These are phyloP conservation scores for Microcebus murinus DNA, from an alignment of 2,113 vertebrate species.

Conservation along the genomic window DNA sequence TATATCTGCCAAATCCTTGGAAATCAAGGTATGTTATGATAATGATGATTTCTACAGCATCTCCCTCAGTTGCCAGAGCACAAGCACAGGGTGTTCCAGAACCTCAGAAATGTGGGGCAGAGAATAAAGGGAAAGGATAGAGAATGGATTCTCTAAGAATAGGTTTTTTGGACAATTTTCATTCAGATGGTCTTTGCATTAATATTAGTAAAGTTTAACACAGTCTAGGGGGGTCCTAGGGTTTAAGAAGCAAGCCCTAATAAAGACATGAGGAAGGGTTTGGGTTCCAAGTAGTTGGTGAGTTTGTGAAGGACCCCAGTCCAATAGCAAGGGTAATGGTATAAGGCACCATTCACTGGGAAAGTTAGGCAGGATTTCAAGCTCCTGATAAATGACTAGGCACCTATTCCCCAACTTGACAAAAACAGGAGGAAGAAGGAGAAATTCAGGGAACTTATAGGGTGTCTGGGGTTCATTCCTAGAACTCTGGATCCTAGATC, in stretches of 20 bases:
- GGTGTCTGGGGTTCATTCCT: background rate
- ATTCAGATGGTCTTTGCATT: background rate
- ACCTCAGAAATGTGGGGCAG: background rate
- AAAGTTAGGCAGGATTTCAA: background rate
- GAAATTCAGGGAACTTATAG: background rate
- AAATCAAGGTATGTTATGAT: background rate
- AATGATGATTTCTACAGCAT: background rate
- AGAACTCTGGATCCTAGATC: background rate
- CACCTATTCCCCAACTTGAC: background rate
- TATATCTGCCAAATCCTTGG: background rate
- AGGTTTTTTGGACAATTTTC: background rate
- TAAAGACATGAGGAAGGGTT: background rate
- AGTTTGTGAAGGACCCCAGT: background rate
- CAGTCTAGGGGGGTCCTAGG: background rate
- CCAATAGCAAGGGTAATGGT: background rate
- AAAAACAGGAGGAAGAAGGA: background rate
- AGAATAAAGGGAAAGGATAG: background rate
- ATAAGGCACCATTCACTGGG: background rate
- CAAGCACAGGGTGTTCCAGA: background rate
- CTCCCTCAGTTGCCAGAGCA: background rate
- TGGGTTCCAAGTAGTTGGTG: background rate
- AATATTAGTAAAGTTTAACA: background rate
- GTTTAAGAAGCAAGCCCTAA: background rate
- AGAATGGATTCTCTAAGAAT: background rate
- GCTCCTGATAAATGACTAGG: background rate